Percentiles rank a stretch among this genome's conserved stretches.
phyloP scores from a whole-genome alignment of 2,888 invertebrate genomes.

The Conistra vaccinii region DNA sequence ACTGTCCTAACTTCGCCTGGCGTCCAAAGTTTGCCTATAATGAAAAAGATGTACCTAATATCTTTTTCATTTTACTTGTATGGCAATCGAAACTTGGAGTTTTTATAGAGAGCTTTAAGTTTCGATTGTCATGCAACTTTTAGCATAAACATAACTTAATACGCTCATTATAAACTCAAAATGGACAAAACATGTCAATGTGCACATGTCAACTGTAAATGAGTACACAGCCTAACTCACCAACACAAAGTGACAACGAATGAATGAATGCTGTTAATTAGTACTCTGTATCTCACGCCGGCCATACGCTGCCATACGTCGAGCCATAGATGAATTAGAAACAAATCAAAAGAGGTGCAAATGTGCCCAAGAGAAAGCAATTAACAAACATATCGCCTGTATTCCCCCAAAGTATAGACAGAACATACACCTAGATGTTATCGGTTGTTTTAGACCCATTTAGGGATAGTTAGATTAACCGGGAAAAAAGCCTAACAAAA shows the following conservation, averaged over 20 bases:
- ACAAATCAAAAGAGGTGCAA: slow-evolving; percentile 7
- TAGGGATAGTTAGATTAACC: neutral
- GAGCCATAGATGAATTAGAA: slow-evolving; percentile 4
- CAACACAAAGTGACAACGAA: slow-evolving; percentile 12
- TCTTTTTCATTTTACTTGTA: too few species aligned
- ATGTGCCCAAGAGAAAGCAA: neutral
- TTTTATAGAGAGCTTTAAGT: too few species aligned
- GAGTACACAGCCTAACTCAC: slow-evolving; percentile 1
- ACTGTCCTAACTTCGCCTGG: too few species aligned
- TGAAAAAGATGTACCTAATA: too few species aligned
- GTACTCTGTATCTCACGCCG: slow-evolving; percentile 5
- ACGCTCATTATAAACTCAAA: neutral
- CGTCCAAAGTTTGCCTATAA: too few species aligned
- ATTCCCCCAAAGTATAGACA: neutral
- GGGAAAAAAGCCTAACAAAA: neutral
- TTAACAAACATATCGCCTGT: neutral
- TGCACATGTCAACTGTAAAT: neutral
- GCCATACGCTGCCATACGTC: neutral
- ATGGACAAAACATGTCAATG: neutral
- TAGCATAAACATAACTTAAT: neutral
- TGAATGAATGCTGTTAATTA: slow-evolving; percentile 16
- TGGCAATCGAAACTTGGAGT: too few species aligned
- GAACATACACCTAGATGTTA: neutral
- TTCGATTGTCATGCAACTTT: too few species aligned
- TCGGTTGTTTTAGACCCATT: neutral